Evolutionary conservation across 2,888 invertebrate species (phyloP), one percentile per base, ranked within the genome.

Genomic region (Monochamus alternatus): DNA sequence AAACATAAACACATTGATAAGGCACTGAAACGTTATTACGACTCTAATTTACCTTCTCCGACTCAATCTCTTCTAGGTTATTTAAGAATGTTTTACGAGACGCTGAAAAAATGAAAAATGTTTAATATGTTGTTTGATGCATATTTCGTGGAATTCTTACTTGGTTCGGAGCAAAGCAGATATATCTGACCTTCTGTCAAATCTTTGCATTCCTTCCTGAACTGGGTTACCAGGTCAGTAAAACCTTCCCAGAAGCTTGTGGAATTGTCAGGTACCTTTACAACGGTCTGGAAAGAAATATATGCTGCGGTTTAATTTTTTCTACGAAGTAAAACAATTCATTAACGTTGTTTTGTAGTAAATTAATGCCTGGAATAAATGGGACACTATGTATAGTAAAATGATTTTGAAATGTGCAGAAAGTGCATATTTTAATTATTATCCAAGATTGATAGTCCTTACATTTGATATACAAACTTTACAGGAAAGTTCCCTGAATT

Each of bases 231-330:
- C 80, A 94, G 91, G 71, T 93, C 92, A 4, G 91, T 91, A 88
- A 95, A 96, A 64, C 90, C 91, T 77, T 94, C 93, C 93, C 93
- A 94, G 88, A 96, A 96, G 60, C 77, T 91, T 47, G 92, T 89
- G 0, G 92, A 92, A 10, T 91, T 91, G 0, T 81, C 76, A n/a
- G 93, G 92, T 32, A 92, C 89, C 0, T 90, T 89, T 83, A 95
- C 95, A 81, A 95, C 88, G 12, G 90, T 89, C 92, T 93, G 87
- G 3, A 87, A 86, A 75, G 9, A 64, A 64, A 64, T 3, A 47
- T 22, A 22, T 22, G 22, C 22, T 22, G 22, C 22, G 38, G 38
- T 38, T 4, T n/a, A 60, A 32, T 22, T 22, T 22, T 22, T 22
- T 1, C 22, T 22, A 22, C 1, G 22, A 22, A 22, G 1, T 22